phyloP scores from a whole-genome alignment of 1,140 invertebrate genomes.

The Ditylenchus dipsaci region DNA sequence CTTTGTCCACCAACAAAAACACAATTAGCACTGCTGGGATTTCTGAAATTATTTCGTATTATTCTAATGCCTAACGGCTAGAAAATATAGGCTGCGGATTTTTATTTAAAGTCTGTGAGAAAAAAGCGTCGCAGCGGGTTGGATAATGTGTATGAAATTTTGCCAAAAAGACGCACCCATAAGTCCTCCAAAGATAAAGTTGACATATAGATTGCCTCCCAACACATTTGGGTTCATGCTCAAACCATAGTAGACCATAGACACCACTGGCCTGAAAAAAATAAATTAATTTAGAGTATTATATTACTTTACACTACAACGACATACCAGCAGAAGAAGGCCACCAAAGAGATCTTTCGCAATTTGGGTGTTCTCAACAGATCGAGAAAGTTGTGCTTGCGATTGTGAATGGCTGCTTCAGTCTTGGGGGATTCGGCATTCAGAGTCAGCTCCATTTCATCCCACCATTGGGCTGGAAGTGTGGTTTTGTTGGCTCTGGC shows the following conservation, averaged over 20 bases:
- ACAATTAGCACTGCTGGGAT: conserved; percentile 53
- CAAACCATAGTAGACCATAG: conserved; percentile 59
- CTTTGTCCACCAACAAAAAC: conserved; percentile 47
- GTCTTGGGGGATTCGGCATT: conserved; percentile 4
- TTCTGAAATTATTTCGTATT: conserved; percentile 45
- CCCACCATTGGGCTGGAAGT: conserved; percentile 55
- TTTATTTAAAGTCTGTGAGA: no score
- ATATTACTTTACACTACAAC: no score
- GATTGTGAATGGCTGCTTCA: conserved; percentile 3
- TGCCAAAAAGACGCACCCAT: conserved; percentile 12
- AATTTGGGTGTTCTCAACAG: conserved; percentile 50
- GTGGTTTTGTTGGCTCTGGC: conserved; percentile 49
- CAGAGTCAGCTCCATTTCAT: conserved; percentile 37
- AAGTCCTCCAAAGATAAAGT: conserved; percentile 54
- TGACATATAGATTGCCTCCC: conserved; percentile 57
- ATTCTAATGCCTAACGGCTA: no score
- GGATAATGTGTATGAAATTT: conserved; percentile 46
- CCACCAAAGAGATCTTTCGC: conserved; percentile 35
- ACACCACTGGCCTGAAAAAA: conserved; percentile 52
- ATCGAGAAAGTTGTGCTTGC: conserved; percentile 46
- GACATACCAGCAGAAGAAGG: conserved; percentile 39
- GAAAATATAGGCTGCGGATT: no score
- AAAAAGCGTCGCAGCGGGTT: no score
- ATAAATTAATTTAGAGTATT: conserved; percentile 4
- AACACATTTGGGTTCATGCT: conserved; percentile 53